Conservation (phyloP, 1,140 invertebrate species). For the Bradysia coprophila region DNA sequence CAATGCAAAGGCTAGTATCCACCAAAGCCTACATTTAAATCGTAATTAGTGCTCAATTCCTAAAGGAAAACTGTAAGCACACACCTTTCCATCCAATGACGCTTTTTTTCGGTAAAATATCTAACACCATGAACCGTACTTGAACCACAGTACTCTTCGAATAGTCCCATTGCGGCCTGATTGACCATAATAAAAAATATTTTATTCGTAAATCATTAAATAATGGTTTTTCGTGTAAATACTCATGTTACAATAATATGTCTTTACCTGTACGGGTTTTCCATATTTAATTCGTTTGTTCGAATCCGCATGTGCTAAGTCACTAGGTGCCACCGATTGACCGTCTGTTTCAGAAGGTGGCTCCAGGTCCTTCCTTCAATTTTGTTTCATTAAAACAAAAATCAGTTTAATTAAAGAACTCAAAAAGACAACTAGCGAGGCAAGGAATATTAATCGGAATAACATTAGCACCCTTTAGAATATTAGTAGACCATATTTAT, state of each 20-base stretch:
- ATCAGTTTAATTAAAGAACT: too few species aligned
- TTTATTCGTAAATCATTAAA: neutral
- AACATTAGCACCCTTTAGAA: too few species aligned
- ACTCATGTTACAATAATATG: too few species aligned
- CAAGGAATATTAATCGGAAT: too few species aligned
- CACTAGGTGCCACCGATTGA: neutral
- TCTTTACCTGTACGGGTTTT: neutral
- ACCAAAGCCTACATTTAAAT: slow-evolving; percentile 26
- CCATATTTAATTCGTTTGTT: neutral
- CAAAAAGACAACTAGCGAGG: too few species aligned
- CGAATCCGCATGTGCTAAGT: neutral
- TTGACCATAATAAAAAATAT: neutral
- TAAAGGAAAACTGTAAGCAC: neutral
- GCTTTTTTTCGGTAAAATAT: slow-evolving; percentile 18
- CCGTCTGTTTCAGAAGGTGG: neutral
- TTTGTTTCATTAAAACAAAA: too few species aligned
- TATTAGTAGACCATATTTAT: too few species aligned
- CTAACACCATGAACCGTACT: slow-evolving; percentile 22
- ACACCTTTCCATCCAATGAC: neutral
- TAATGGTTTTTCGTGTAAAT: too few species aligned
- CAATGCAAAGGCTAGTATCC: slow-evolving; percentile 27
- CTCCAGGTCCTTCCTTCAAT: too few species aligned
- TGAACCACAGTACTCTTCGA: neutral
- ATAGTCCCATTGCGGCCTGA: neutral
- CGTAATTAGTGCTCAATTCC: neutral